Base-by-base conservation (phyloP, 2,888 invertebrate genomes). In the Diarsia brunnea region DNA sequence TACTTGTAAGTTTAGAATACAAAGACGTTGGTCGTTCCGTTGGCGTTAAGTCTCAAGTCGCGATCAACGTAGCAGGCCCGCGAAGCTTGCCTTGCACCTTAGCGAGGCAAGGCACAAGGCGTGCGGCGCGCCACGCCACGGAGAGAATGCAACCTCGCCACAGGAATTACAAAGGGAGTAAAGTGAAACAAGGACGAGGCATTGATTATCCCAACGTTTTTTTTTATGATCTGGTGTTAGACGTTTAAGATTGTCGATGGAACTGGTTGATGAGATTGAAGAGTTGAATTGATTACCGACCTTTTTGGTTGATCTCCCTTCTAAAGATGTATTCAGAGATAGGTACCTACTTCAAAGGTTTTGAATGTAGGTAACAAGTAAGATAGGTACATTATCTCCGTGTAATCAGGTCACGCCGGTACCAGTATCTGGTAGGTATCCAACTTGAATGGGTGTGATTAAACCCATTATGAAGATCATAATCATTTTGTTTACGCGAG, bases 71-170 rank as follows among this genome's bases (percentile, higher is more conserved):
- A 68, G 49, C 86, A 78, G 84, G 64, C 68, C 71, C 73, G 69
- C 71, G 73, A 68, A 78, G 80, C 77, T 77, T 74, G 82, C 78
- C 76, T 77, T 79, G 82, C 81, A 82, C 79, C 83, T 90, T 83
- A 83, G 87, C 83, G 85, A 82, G 70, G 84, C 79, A 84, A 87
- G 85, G 84, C 89, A 86, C 84, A 84, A 87, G 85, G 84, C 89
- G 87, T 84, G 87, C 87, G 84, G 87, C 87, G 87, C 84, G 84
- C 88, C 79, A 84, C 88, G 87, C 90, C 90, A 89, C 89, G 88
- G 86, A 89, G 93, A 91, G 96, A 95, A 95, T 95, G 95, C 94
- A 94, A 93, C 93, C 94, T 93, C 93, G 88, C 92, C 87, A 90
- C 92, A 92, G 93, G 94, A 93, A 92, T 92, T 92, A 95, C 93